Evolutionary conservation across 2,113 vertebrate species (phyloP).

Genomic region (Calidris pygmaea): DNA sequence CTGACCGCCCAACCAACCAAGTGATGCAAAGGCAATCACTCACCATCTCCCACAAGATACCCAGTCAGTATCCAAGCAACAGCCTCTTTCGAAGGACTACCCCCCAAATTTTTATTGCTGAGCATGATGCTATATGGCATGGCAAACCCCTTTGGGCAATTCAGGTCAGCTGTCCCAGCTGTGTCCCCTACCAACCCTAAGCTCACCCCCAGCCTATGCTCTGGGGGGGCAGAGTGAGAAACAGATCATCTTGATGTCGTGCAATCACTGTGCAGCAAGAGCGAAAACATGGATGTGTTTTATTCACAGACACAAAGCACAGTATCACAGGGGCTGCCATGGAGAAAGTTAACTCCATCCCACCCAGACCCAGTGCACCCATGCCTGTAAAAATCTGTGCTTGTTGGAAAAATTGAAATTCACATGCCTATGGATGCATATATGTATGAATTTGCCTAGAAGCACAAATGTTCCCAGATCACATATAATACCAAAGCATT

Average conservation of each 20-base stretch:
- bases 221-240: not conserved
- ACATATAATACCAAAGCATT: not conserved
- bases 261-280: not conserved
- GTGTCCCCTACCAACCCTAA: not conserved
- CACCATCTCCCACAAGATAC: not conserved
- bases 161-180: not conserved
- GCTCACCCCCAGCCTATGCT: not conserved
- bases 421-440: fast-evolving
- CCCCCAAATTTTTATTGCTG: not conserved
- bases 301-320: not conserved
- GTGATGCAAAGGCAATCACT: not conserved
- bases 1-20: not conserved
- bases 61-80: not conserved
- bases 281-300: not conserved
- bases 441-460: not conserved
- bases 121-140: not conserved
- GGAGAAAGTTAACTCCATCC: not conserved
- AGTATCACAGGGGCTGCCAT: not conserved
- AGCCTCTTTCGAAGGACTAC: not conserved
- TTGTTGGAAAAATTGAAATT: not conserved
- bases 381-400: not conserved
- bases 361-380: not conserved
- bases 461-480: not conserved
- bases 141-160: not conserved
- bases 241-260: not conserved